Evolutionary conservation across 2,113 vertebrate genomes (phyloP).

Genomic region (Galbula dea): DNA sequence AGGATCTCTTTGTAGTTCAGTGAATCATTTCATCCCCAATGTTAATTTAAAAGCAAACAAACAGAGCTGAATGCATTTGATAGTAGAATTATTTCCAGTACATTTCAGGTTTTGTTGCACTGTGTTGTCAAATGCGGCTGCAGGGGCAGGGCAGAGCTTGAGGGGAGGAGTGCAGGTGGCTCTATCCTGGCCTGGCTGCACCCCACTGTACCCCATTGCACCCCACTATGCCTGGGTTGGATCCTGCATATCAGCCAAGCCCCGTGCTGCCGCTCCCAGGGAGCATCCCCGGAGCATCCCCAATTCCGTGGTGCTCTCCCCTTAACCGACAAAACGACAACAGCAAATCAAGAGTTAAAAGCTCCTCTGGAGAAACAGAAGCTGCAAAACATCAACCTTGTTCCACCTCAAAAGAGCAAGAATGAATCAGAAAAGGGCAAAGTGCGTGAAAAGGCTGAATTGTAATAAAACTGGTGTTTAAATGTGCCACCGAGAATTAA

Average conservation of each 20-base stretch:
- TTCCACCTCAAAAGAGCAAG: slow-evolving; percentile 59
- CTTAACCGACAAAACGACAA: fast-evolving
- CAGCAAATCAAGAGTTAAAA: neutral
- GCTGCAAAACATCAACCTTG: slow-evolving; percentile 41
- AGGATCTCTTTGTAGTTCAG: slow-evolving; percentile 60
- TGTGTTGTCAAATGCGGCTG: neutral
- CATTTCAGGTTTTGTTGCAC: slow-evolving; percentile 10
- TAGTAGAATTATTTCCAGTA: slow-evolving; percentile 49
- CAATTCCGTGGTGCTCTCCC: fast-evolving
- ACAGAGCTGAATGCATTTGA: slow-evolving; percentile 42
- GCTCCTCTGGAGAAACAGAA: neutral
- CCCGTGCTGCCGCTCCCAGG: fast-evolving
- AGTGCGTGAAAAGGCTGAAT: slow-evolving; percentile 42
- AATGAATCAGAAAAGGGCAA: slow-evolving; percentile 64
- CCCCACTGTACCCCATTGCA: neutral
- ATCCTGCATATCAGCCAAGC: no score
- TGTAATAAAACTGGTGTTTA: slow-evolving; percentile 58
- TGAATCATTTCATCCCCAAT: slow-evolving; percentile 49
- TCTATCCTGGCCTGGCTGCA: neutral
- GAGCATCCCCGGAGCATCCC: neutral
- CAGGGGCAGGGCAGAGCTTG: fast-evolving
- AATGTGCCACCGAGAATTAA: slow-evolving; percentile 54
- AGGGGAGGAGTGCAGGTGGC: no score
- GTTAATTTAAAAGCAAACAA: slow-evolving; percentile 68
- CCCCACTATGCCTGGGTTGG: neutral